These are phyloP conservation scores for Selenia dentaria DNA, from an alignment of 2,888 invertebrate species.

Conservation along the genomic window DNA sequence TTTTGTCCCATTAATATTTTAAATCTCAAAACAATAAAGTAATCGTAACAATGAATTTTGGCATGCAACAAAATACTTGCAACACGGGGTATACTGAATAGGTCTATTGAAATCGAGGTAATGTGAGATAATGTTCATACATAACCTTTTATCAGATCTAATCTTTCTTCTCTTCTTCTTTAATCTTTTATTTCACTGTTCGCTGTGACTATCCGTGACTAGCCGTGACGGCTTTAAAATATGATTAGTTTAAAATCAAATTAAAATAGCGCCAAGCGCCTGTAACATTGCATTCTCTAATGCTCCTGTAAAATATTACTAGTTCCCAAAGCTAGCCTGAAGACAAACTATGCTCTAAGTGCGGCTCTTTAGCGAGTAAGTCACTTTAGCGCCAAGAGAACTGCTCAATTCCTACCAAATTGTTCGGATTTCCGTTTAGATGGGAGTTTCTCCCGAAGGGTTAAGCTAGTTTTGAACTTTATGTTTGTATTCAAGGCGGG, in stretches of 20 bases:
- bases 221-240: too few species aligned
- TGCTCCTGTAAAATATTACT: conserved; percentile 14
- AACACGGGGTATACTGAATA: too few species aligned
- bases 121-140: too few species aligned
- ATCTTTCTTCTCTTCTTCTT: too few species aligned
- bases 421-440: conserved; percentile 66
- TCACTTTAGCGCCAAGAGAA: conserved; percentile 42
- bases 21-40: too few species aligned
- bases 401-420: conserved; percentile 64
- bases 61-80: too few species aligned
- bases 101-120: too few species aligned
- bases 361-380: conserved; percentile 33
- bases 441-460: conserved; percentile 63
- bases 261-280: background rate
- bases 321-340: conserved; percentile 23
- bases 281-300: conserved; percentile 3
- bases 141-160: too few species aligned
- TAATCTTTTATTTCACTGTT: too few species aligned
- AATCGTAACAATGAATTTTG: too few species aligned
- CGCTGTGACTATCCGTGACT: too few species aligned
- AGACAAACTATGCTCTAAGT: conserved; percentile 33
- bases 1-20: too few species aligned
- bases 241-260: background rate
- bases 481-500: conserved; percentile 66
- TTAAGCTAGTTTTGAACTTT: conserved; percentile 71